Base-by-base conservation (phyloP, 2,113 vertebrate species). In the Nibea albiflora region DNA sequence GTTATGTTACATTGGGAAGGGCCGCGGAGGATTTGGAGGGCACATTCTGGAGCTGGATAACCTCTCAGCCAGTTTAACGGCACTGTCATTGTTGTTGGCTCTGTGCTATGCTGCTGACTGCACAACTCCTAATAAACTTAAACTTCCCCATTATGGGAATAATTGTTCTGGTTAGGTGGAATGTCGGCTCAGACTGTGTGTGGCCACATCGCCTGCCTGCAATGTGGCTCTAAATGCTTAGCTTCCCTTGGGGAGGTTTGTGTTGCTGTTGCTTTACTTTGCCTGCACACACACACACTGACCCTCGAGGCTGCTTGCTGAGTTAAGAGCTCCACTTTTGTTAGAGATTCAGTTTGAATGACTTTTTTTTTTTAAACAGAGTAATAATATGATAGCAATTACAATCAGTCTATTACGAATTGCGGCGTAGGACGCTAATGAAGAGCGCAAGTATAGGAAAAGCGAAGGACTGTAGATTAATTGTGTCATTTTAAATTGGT, bases 131-230 rank as follows among this genome's bases (percentile, higher is more conserved):
- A 80, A 80, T 83, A 87, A 90, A 86, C 79, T 42, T 63, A 75
- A 89, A 87, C 47, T 76, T 73, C 56, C 54, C 72, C 74, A 83
- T 89, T 81, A 81, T 89, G 60, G 78, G 84, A 84, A 86, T 92
- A 89, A 91, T 92, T 86, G 86, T 89, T 89, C 73, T 84, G 86
- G 83, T 83, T 73, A 44, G 80, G 56, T 28, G 81, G 81, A 86
- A 85, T 86, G 83, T 72, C 68, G 65, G 46, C 58, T 77, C 22
- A 22, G 86, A 70, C 81, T 93, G 89, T 90, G 93, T 93, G 93
- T 92, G 91, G 92, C 85, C 91, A 26, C 79, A 58, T 76, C 42
- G 74, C n/a, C 76, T 53, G 79, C 47, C 70, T 78, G 78, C 66
- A 77, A 52, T 78, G 85, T 61, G 84, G 63, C 76, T 88, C 68